Conservation (phyloP, 2,797 vertebrate genomes). For the Synaphobranchus kaupii region DNA sequence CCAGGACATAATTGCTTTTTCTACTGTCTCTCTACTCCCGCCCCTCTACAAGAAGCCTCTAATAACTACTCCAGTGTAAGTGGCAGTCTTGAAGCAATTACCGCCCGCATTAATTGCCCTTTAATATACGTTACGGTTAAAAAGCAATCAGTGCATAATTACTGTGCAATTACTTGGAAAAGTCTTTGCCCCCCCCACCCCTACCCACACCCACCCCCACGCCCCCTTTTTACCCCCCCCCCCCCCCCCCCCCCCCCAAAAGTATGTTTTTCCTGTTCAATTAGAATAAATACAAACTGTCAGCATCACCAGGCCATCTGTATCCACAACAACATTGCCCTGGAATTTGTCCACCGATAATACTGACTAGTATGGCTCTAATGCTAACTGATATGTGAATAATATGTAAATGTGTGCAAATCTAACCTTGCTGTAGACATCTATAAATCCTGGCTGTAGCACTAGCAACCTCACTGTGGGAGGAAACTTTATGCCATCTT, state of each 20-base stretch:
- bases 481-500: not conserved
- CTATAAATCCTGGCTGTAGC: not conserved
- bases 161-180: constrained; percentile 42
- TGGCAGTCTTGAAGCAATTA: constrained; percentile 63
- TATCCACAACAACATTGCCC: not conserved
- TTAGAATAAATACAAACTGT: constrained; percentile 2
- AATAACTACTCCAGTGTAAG: constrained; percentile 54
- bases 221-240: too few relatives aligned
- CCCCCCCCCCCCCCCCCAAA: not conserved
- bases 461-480: not conserved
- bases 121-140: constrained; percentile 56
- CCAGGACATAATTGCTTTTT: constrained; percentile 51
- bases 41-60: constrained; percentile 38
- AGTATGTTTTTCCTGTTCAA: not conserved
- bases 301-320: not conserved
- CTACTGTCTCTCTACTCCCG: constrained; percentile 18
- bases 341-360: not conserved
- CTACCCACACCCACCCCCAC: too few relatives aligned
- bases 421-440: not conserved
- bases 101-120: constrained; percentile 58
- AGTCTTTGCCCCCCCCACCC: not conserved
- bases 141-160: constrained; percentile 57
- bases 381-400: not conserved
- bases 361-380: not conserved
- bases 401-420: not conserved